Evolutionary conservation across 2,113 vertebrate species (phyloP).

Genomic region (Sinocyclocheilus anophthalmus): DNA sequence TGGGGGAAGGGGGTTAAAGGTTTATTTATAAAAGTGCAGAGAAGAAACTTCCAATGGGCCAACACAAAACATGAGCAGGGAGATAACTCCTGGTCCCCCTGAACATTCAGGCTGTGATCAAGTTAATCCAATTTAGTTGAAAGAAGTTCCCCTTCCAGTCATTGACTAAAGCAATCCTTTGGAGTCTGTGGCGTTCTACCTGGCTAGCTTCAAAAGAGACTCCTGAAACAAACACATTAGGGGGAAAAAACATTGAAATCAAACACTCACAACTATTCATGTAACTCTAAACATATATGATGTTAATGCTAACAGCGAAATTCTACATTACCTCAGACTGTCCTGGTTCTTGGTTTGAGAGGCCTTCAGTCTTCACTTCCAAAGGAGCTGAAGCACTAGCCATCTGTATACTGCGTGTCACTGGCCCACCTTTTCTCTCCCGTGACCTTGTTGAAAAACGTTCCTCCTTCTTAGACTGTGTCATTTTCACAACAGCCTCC

Average conservation of each 20-base stretch:
- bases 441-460: slow-evolving; percentile 82
- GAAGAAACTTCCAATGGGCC: slow-evolving; percentile 51
- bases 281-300: no score
- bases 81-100: slow-evolving; percentile 11
- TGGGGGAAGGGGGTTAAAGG: slow-evolving; percentile 68
- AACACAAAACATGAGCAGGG: slow-evolving; percentile 18
- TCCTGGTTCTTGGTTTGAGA: slow-evolving; percentile 80
- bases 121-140: slow-evolving; percentile 20
- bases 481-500: slow-evolving; percentile 73
- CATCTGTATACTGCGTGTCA: slow-evolving; percentile 92
- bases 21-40: slow-evolving; percentile 71
- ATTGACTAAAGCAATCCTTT: slow-evolving; percentile 29
- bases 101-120: slow-evolving; percentile 15
- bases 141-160: slow-evolving; percentile 35
- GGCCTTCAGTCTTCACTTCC: slow-evolving; percentile 81
- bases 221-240: slow-evolving; percentile 63
- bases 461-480: slow-evolving; percentile 81
- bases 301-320: background rate
- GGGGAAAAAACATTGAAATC: background rate
- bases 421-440: slow-evolving; percentile 86
- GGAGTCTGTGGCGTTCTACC: slow-evolving; percentile 49
- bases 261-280: background rate
- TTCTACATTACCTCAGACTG: slow-evolving; percentile 72
- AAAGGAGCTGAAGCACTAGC: slow-evolving; percentile 73
- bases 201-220: slow-evolving; percentile 67